A percentile compares a stretch with the other conserved stretches of the same genome.
These are phyloP conservation scores for Acanthosepion lycidas DNA, from an alignment of 2,888 invertebrate genomes.

Conservation along the genomic window DNA sequence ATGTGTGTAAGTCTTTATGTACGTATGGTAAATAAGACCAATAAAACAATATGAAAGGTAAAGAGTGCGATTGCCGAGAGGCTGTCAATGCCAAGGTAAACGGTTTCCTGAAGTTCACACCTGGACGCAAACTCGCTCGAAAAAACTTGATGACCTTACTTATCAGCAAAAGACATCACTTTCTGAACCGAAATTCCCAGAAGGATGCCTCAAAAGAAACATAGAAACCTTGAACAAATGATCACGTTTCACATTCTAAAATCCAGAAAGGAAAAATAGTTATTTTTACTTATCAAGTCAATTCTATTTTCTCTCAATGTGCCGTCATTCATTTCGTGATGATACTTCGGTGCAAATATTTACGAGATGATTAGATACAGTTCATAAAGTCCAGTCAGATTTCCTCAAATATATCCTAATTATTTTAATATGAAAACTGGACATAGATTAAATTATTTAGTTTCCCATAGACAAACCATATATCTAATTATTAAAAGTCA, in stretches of 20 bases:
- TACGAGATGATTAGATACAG: no score
- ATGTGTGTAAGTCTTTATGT: background rate
- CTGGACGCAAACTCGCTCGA: background rate
- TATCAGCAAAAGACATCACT: background rate
- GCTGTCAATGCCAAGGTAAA: background rate
- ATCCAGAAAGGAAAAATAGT: background rate
- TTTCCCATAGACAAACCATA: no score
- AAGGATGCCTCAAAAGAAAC: background rate
- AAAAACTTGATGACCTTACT: background rate
- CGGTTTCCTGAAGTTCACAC: background rate
- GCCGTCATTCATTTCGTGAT: no score
- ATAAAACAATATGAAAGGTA: no score
- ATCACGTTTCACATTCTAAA: background rate
- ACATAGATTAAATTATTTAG: no score
- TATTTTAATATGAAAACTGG: no score
- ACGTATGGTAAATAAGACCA: no score
- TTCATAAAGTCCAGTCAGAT: no score
- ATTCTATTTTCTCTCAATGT: no score
- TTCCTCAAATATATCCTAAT: no score
- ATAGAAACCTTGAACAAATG: background rate
- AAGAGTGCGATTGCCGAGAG: background rate
- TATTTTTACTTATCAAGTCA: background rate
- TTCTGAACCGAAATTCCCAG: background rate
- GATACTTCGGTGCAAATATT: no score
- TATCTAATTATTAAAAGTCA: no score